phyloP scores from a whole-genome alignment of 2,797 vertebrate species.

The Florisuga fusca region DNA sequence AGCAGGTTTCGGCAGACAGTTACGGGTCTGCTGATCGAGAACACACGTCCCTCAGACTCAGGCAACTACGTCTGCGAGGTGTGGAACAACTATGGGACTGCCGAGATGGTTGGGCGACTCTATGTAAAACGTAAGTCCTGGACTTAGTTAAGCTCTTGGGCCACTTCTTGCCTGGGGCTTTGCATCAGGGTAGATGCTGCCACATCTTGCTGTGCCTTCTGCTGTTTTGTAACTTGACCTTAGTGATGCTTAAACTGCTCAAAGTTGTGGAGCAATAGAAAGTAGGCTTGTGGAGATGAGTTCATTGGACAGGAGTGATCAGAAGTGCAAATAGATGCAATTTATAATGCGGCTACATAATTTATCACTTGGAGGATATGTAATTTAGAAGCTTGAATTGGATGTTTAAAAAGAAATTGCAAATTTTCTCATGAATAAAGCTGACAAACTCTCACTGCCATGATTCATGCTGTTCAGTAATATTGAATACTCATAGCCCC shows the following conservation, averaged over 20 bases:
- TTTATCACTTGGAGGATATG: conserved; percentile 39
- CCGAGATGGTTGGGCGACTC: conserved; percentile 92
- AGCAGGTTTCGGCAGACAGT: conserved; percentile 92
- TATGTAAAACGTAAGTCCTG: conserved; percentile 93
- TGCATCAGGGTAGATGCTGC: not conserved
- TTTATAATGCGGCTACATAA: conserved; percentile 30
- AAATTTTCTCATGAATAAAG: conserved; percentile 67
- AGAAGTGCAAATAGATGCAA: conserved; percentile 49
- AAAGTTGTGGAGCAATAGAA: not conserved
- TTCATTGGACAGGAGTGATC: conserved; percentile 22
- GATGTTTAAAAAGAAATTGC: conserved; percentile 50
- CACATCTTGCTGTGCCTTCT: not conserved
- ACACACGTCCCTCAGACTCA: conserved; percentile 88
- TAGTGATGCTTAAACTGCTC: not conserved
- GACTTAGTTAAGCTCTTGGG: not conserved
- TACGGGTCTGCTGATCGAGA: conserved; percentile 92
- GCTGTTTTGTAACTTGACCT: not conserved
- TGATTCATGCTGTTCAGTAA: conserved; percentile 49
- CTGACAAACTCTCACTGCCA: conserved; percentile 45
- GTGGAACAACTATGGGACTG: conserved; percentile 97
- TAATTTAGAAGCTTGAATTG: conserved; percentile 50
- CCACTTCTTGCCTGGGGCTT: not conserved
- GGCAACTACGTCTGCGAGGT: conserved; percentile 97
- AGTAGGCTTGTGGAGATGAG: not conserved
- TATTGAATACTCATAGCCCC: conserved; percentile 37